A percentile compares a stretch with the other conserved stretches of the same genome.
phyloP scores from a whole-genome alignment of 1,140 invertebrate genomes.

The Pogonomyrmex californicus region DNA sequence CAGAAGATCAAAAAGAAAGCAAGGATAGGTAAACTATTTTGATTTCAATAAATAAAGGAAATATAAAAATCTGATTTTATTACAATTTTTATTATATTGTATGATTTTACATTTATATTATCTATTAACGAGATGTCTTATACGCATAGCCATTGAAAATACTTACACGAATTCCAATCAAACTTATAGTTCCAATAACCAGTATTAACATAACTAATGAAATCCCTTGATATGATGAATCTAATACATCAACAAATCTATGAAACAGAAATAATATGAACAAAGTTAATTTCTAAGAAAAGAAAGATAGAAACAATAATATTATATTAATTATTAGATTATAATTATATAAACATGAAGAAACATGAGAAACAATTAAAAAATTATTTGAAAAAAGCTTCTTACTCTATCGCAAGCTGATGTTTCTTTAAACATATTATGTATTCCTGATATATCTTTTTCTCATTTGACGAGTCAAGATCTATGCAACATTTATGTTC shows the following conservation, averaged over 20 bases:
- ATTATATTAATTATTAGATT: too few species aligned
- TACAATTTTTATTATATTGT: too few species aligned
- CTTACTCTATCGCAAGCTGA: conserved; percentile 41
- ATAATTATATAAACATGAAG: too few species aligned
- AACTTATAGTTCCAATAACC: not conserved
- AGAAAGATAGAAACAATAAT: not conserved
- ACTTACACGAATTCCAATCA: not conserved
- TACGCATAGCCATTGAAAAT: not conserved
- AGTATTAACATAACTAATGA: not conserved
- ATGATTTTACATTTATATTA: not conserved
- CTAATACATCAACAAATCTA: not conserved
- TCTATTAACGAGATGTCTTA: not conserved
- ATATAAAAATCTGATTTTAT: too few species aligned
- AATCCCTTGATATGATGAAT: not conserved
- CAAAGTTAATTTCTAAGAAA: not conserved
- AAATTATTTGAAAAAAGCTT: not conserved
- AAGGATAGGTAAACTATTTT: too few species aligned
- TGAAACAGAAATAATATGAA: not conserved
- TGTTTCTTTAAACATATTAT: conserved; percentile 37
- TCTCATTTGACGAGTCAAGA: not conserved
- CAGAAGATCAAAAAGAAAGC: too few species aligned
- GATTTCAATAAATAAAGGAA: too few species aligned
- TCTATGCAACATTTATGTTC: not conserved
- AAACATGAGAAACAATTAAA: not conserved
- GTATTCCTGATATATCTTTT: conserved; percentile 19